Conservation (phyloP, 2,797 vertebrate species). For the Lepidocolaptes lacrymiger region DNA sequence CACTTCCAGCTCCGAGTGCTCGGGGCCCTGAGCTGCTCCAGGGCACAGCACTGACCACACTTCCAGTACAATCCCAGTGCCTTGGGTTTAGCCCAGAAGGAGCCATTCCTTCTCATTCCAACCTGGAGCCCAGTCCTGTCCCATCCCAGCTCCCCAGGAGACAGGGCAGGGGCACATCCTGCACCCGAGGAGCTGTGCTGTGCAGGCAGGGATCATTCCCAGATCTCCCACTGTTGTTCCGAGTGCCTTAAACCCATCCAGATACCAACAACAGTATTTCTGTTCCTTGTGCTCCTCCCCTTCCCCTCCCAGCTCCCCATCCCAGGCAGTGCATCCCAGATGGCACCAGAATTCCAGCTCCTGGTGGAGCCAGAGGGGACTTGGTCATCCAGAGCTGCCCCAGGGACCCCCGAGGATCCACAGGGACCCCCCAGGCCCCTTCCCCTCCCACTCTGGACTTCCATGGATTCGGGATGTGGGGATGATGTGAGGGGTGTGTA, state of each 20-base stretch:
- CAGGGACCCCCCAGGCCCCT: not conserved
- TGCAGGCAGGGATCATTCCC: not conserved
- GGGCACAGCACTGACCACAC: not conserved
- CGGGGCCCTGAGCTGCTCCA: not conserved
- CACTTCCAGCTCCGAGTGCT: not conserved
- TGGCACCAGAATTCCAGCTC: not conserved
- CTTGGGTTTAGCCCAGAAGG: not conserved
- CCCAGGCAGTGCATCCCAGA: not conserved
- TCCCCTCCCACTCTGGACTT: not conserved
- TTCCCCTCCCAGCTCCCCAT: fast-evolving
- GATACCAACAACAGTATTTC: fast-evolving
- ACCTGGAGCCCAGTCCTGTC: not conserved
- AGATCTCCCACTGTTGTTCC: fast-evolving
- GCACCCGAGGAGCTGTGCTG: not conserved
- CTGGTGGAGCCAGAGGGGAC: fast-evolving
- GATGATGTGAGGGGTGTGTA: not conserved
- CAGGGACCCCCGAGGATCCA: not conserved
- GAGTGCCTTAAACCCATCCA: not conserved
- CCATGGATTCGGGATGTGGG: not conserved
- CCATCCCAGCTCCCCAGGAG: not conserved
- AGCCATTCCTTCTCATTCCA: not conserved
- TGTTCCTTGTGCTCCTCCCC: not conserved
- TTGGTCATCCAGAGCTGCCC: fast-evolving
- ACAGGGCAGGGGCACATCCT: fast-evolving
- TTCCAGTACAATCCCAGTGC: not conserved